Evolutionary conservation across 2,797 vertebrate species (phyloP).

Genomic region (Erithacus rubecula): DNA sequence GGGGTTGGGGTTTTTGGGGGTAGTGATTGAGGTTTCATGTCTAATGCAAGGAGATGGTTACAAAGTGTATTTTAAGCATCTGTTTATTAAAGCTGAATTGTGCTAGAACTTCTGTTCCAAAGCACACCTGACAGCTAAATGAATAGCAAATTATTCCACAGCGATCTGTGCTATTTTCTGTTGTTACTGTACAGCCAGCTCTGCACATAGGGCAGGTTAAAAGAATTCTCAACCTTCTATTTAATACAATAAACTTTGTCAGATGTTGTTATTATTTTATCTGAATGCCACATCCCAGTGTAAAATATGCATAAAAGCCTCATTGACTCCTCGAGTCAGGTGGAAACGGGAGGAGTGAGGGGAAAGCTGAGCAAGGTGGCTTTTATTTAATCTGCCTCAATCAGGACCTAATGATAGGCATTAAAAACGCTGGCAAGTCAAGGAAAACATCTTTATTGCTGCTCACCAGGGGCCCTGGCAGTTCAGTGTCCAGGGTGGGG

Average conservation of each 20-base stretch:
- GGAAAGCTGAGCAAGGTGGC: neutral
- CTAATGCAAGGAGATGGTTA: neutral
- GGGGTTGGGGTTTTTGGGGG: neutral
- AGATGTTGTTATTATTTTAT: slow-evolving; percentile 53
- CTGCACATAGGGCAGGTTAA: slow-evolving; percentile 1
- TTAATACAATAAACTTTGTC: slow-evolving; percentile 65
- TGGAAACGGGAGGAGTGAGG: neutral
- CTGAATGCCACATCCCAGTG: neutral
- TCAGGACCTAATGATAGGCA: slow-evolving; percentile 2
- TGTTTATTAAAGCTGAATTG: slow-evolving; percentile 53
- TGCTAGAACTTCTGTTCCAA: neutral
- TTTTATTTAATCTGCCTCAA: slow-evolving; percentile 61
- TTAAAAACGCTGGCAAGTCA: neutral
- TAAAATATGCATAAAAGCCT: slow-evolving; percentile 18
- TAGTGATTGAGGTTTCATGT: neutral
- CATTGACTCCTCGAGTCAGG: neutral
- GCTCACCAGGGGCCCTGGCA: neutral
- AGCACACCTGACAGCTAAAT: slow-evolving; percentile 27
- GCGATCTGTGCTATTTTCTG: neutral
- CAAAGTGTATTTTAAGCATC: slow-evolving; percentile 2
- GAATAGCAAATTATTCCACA: slow-evolving; percentile 43
- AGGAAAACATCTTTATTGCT: neutral
- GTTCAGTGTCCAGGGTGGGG: neutral
- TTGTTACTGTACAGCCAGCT: slow-evolving; percentile 7
- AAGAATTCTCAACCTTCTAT: slow-evolving; percentile 48